Conservation (phyloP, 2,113 vertebrate genomes). For the Chrysemys picta region DNA sequence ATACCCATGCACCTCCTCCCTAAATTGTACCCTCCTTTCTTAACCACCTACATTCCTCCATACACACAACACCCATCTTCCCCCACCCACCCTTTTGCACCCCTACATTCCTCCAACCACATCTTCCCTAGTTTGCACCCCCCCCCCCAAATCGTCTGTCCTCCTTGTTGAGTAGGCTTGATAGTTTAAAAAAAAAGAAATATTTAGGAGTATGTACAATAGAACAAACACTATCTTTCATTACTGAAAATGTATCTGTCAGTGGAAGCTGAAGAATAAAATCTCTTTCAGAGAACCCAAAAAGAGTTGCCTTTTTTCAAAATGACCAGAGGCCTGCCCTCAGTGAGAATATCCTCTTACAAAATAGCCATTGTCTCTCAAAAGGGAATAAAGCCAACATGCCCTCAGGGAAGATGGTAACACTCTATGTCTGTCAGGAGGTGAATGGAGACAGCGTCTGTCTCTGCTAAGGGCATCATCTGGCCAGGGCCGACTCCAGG, state of each 20-base stretch:
- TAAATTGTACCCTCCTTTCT: background rate
- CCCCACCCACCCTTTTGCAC: background rate
- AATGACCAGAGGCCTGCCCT: background rate
- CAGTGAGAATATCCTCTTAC: background rate
- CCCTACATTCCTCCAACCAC: background rate
- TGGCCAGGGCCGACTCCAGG: no score
- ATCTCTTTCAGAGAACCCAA: background rate
- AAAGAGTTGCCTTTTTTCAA: background rate
- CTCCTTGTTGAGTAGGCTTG: no score
- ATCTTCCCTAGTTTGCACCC: no score
- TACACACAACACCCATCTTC: background rate
- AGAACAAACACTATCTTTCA: background rate
- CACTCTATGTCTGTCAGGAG: no score
- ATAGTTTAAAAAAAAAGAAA: no score
- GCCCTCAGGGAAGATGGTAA: background rate
- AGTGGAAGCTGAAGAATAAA: background rate
- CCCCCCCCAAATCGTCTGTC: no score
- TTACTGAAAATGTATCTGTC: background rate
- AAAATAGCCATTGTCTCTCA: background rate
- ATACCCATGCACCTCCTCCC: accelerated
- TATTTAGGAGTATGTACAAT: no score
- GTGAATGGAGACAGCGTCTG: no score
- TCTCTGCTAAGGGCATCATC: no score
- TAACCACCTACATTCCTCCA: background rate
- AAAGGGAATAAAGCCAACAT: background rate